These are phyloP conservation scores for Apodemia duryi DNA, from an alignment of 2,888 invertebrate genomes.

Conservation along the genomic window DNA sequence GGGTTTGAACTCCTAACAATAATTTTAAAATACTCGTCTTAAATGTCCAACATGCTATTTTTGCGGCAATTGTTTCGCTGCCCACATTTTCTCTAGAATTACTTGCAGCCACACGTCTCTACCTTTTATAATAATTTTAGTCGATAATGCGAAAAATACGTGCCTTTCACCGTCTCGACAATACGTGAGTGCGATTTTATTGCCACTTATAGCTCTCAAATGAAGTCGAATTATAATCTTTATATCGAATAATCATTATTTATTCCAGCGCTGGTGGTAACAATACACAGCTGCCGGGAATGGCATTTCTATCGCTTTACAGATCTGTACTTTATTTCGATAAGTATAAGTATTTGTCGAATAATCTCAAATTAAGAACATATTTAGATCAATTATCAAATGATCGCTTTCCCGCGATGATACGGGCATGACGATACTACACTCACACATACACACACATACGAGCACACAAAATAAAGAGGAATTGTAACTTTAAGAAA, in stretches of 20 bases:
- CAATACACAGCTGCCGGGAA: constrained; percentile 30
- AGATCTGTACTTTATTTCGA: not conserved
- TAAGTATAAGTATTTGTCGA: too few species aligned
- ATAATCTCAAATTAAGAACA: too few species aligned
- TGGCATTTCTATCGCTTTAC: not conserved
- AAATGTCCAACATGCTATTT: constrained; percentile 42
- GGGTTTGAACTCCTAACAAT: constrained; percentile 24
- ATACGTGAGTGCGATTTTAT: constrained; percentile 65
- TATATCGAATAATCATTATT: constrained; percentile 43
- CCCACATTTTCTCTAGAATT: constrained; percentile 40
- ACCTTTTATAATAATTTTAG: constrained; percentile 73
- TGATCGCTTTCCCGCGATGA: too few species aligned
- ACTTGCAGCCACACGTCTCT: constrained; percentile 63
- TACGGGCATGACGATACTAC: too few species aligned
- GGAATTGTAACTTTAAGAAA: too few species aligned
- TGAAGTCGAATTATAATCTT: constrained; percentile 64
- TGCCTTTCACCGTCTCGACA: constrained; percentile 57
- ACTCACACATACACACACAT: too few species aligned
- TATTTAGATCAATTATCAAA: too few species aligned
- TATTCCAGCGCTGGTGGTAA: constrained; percentile 40
- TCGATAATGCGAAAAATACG: constrained; percentile 76
- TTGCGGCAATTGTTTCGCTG: constrained; percentile 35
- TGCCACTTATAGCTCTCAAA: constrained; percentile 63
- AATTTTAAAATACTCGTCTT: constrained; percentile 31
- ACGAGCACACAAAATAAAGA: too few species aligned